Conservation (phyloP, 2,113 vertebrate genomes). For the Bufo bufo region DNA sequence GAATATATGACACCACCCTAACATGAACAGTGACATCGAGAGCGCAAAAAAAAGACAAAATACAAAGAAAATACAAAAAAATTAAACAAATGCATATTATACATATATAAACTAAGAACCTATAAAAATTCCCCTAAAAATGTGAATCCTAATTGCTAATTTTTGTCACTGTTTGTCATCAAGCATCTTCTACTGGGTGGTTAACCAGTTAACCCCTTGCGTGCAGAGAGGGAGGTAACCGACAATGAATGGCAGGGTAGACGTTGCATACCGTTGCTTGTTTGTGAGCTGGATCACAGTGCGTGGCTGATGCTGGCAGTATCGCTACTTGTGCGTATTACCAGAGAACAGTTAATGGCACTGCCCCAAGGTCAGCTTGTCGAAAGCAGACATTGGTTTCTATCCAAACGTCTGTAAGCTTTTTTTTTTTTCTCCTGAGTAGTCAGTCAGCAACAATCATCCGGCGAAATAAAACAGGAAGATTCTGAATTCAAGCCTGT, state of each 20-base stretch:
- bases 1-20: too few species aligned
- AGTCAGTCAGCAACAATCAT: slow-evolving; percentile 75
- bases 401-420: slow-evolving; percentile 70
- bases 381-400: slow-evolving; percentile 70
- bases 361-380: slow-evolving; percentile 76
- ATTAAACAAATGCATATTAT: not conserved
- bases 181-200: not conserved
- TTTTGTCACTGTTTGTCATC: not conserved
- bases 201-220: not conserved
- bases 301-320: slow-evolving; percentile 65
- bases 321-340: slow-evolving; percentile 67
- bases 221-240: not conserved
- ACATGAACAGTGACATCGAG: too few species aligned
- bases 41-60: too few species aligned
- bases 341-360: slow-evolving; percentile 79
- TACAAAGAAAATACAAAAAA: too few species aligned
- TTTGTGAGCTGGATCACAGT: not conserved
- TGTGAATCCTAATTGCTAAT: not conserved
- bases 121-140: not conserved
- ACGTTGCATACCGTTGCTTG: not conserved
- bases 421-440: slow-evolving; percentile 67
- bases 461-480: slow-evolving; percentile 68
- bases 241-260: not conserved
- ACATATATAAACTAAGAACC: not conserved
- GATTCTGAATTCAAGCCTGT: slow-evolving; percentile 66